Percentiles rank a stretch among this genome's conserved stretches.
These are phyloP conservation scores for Chrysolina americana DNA, from an alignment of 2,888 invertebrate genomes.

Conservation along the genomic window DNA sequence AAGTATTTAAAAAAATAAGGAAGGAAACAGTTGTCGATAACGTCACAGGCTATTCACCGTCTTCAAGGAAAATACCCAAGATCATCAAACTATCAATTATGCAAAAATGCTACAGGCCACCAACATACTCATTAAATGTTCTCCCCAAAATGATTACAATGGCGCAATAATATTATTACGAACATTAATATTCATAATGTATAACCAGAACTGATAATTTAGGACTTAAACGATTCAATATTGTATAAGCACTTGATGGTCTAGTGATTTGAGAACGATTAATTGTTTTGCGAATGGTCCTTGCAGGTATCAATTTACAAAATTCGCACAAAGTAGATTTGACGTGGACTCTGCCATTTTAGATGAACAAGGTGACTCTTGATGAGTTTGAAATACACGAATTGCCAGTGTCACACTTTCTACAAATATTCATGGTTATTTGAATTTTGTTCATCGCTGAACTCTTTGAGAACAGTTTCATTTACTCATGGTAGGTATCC, in stretches of 20 bases:
- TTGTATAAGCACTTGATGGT: conserved; percentile 52
- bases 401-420: too few relatives aligned
- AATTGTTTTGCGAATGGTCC: conserved; percentile 36
- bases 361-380: not conserved
- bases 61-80: not conserved
- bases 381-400: not conserved
- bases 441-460: too few relatives aligned
- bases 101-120: conserved; percentile 17
- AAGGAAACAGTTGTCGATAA: not conserved
- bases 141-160: conserved; percentile 29
- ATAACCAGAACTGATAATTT: conserved; percentile 49
- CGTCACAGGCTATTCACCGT: not conserved
- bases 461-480: too few relatives aligned
- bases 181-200: conserved; percentile 49
- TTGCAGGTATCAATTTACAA: not conserved
- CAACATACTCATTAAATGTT: conserved; percentile 13
- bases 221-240: conserved; percentile 49
- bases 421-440: not conserved
- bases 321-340: not conserved
- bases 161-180: conserved; percentile 40
- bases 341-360: not conserved
- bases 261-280: conserved; percentile 48
- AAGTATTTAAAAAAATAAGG: too few relatives aligned
- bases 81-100: not conserved
- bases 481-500: too few relatives aligned